Conservation (phyloP, 2,797 vertebrate genomes). For the Tapera naevia region DNA sequence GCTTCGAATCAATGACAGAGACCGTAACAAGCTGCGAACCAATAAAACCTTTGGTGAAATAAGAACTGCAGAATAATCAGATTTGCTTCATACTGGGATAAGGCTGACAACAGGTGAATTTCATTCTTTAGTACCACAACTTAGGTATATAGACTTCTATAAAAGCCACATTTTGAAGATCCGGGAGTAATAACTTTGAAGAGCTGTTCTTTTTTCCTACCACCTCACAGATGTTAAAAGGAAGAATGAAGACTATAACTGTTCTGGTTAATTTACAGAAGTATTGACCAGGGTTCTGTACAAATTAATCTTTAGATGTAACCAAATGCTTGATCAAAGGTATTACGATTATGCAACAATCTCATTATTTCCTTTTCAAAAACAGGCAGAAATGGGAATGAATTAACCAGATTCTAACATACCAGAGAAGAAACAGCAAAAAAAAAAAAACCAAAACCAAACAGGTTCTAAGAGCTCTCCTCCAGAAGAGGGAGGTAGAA, state of each 20-base stretch:
- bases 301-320: neutral
- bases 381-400: neutral
- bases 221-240: neutral
- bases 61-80: neutral
- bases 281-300: neutral
- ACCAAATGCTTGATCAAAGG: neutral
- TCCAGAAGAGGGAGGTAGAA: neutral
- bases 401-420: neutral
- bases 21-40: neutral
- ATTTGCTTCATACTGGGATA: neutral
- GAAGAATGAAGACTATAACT: neutral
- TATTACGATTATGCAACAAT: neutral
- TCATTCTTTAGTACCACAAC: neutral
- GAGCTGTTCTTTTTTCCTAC: neutral
- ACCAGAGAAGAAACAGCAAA: neutral
- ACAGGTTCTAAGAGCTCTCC: neutral
- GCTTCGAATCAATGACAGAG: neutral
- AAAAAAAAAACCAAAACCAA: neutral
- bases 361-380: neutral
- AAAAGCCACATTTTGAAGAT: neutral
- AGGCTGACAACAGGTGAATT: neutral
- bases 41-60: neutral
- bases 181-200: neutral
- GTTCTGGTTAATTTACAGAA: neutral
- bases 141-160: neutral